Conservation (phyloP, 2,888 invertebrate genomes). For the Bellardia pandia region DNA sequence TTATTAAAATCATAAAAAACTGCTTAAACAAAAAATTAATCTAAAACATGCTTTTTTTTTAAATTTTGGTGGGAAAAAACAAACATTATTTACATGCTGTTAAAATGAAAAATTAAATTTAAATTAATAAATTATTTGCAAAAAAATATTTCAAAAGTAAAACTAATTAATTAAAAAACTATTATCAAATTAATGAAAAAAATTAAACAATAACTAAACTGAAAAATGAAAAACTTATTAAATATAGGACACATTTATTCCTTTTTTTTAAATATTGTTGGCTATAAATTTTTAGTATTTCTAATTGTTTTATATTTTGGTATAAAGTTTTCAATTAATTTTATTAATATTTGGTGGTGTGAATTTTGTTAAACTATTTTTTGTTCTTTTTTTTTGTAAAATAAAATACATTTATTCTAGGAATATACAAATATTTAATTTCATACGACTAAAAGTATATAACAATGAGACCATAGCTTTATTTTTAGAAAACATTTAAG, state of each 20-base stretch:
- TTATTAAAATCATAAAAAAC: slow-evolving; percentile 1
- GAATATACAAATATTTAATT: not conserved
- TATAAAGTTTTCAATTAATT: not conserved
- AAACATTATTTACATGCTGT: slow-evolving; percentile 60
- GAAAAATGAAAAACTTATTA: slow-evolving; percentile 68
- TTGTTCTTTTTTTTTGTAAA: not conserved
- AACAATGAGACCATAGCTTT: slow-evolving; percentile 70
- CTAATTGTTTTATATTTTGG: slow-evolving; percentile 33
- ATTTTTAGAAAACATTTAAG: slow-evolving; percentile 26
- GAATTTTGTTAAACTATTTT: slow-evolving; percentile 8
- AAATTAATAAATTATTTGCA: slow-evolving; percentile 7
- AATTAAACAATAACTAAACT: not conserved
- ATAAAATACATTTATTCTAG: slow-evolving; percentile 32
- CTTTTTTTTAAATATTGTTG: slow-evolving; percentile 22
- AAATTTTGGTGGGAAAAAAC: not conserved
- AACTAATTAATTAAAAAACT: not conserved
- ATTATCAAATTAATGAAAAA: not conserved
- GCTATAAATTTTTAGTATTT: slow-evolving; percentile 33
- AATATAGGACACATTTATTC: slow-evolving; percentile 81
- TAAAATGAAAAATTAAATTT: not conserved
- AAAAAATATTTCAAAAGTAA: not conserved
- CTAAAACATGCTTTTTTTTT: slow-evolving; percentile 49
- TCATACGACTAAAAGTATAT: slow-evolving; percentile 18
- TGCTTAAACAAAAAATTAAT: not conserved
- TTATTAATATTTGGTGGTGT: not conserved